These are phyloP conservation scores for Lithophane socia DNA, from an alignment of 2,888 invertebrate genomes.

Conservation along the genomic window DNA sequence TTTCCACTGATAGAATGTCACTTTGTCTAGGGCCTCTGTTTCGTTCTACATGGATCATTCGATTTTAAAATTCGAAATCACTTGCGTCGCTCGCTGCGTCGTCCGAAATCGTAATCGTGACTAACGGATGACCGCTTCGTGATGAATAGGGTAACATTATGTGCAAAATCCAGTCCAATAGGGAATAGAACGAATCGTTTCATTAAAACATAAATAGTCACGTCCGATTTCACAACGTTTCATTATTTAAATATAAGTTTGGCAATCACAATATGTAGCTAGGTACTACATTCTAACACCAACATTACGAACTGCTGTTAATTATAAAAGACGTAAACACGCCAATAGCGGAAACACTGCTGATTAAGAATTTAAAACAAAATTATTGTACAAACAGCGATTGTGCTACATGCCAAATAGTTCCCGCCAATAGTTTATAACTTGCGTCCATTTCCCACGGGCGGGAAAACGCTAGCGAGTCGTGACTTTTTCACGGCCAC, in stretches of 20 bases:
- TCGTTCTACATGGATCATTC: neutral
- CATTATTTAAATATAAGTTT: neutral
- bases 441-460: slow-evolving; percentile 57
- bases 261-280: neutral
- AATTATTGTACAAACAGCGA: slow-evolving; percentile 22
- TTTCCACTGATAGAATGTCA: no score
- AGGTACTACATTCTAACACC: neutral
- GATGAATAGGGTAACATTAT: neutral
- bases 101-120: neutral
- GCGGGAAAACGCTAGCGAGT: slow-evolving; percentile 50
- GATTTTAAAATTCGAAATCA: neutral
- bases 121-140: neutral
- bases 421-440: slow-evolving; percentile 46
- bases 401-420: slow-evolving; percentile 60
- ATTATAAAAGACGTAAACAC: slow-evolving; percentile 19
- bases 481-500: slow-evolving; percentile 68
- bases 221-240: neutral
- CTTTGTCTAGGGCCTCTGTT: neutral
- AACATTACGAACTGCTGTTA: neutral
- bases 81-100: no score
- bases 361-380: slow-evolving; percentile 43
- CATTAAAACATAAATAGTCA: neutral
- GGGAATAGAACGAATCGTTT: neutral
- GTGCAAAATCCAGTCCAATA: neutral
- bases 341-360: slow-evolving; percentile 26